Evolutionary conservation across 1,140 invertebrate genomes (phyloP), one percentile per base, ranked within the genome.

Genomic region (Ctenoplectra terminalis): DNA sequence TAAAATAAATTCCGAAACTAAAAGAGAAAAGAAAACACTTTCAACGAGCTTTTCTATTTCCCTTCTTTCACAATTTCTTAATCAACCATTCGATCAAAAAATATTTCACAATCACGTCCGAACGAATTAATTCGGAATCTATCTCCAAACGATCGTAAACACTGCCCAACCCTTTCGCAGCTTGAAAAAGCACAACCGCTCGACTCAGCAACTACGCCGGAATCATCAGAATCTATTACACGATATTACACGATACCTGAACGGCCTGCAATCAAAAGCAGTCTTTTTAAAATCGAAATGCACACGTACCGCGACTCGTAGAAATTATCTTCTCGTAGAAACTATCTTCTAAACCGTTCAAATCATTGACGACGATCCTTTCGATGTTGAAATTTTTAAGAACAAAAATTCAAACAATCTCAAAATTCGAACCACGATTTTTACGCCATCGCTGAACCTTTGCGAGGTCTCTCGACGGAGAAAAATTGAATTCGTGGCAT

Each of bases 221-320:
- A 37, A 70, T 54, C 13, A 50, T 54, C 34, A n/a, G 13, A 29
- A 66, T 7, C 31, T n/a, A 7, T 71, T n/a, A n/a, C n/a, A n/a
- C n/a, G n/a, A n/a, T n/a, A n/a, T n/a, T 29, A 72, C 31, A 60
- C 58, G 34, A 63, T 46, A 31, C 29, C 29, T 58, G 34, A 82
- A 78, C 54, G 52, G 56, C 66, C 63, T 78, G 80, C 90, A 90
- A 88, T 87, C 89, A 88, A 81, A 83, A 90, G 87, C 91, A 92
- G 90, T 92, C 91, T 91, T 92, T 85, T 90, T 54, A 81, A 64
- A 88, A 89, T 83, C 85, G 86, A 90, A 50, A 86, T 84, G 86
- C 89, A 88, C 86, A 80, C 77, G 67, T 83, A 83, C 78, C 85
- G 74, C 17, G 17, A n/a, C 50, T 29, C 6, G n/a, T 69, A 15